phyloP scores from a whole-genome alignment of 2,797 vertebrate genomes.

The Rhinatrema bivittatum region DNA sequence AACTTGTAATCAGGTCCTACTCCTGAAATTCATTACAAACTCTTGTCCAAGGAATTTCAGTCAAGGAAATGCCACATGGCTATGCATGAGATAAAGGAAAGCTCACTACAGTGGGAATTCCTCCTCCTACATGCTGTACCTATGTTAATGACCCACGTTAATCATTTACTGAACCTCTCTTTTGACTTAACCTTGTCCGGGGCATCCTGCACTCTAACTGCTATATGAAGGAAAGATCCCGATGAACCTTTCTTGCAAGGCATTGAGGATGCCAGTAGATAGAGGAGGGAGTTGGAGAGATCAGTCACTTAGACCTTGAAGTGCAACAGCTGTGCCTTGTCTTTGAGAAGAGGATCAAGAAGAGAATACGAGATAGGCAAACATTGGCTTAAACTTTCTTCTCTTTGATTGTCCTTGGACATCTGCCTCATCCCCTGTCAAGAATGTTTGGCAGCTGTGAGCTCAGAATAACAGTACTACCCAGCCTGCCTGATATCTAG shows the following conservation, averaged over 20 bases:
- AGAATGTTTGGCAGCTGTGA: slow-evolving; percentile 95
- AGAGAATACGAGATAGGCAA: slow-evolving; percentile 91
- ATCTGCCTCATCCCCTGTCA: slow-evolving; percentile 95
- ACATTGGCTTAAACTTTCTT: slow-evolving; percentile 91
- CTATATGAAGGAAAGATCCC: no score
- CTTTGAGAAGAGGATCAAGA: slow-evolving; percentile 84
- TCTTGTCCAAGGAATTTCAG: no score
- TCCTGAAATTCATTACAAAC: no score
- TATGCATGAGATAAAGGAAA: no score
- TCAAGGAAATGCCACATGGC: no score
- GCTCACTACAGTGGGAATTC: no score
- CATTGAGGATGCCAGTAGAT: slow-evolving; percentile 58
- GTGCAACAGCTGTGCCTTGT: slow-evolving; percentile 87
- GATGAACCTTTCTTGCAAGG: slow-evolving; percentile 43
- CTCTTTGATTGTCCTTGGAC: slow-evolving; percentile 98
- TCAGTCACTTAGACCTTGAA: slow-evolving; percentile 70
- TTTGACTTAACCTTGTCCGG: no score
- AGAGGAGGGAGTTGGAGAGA: slow-evolving; percentile 44
- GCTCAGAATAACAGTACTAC: slow-evolving; percentile 84
- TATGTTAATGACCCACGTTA: no score
- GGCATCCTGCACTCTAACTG: no score
- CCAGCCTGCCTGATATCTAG: slow-evolving; percentile 63
- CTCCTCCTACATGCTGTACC: no score
- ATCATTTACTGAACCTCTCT: no score
- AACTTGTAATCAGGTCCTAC: no score